Conservation (phyloP, 2,797 vertebrate species). For the Vultur gryphus region DNA sequence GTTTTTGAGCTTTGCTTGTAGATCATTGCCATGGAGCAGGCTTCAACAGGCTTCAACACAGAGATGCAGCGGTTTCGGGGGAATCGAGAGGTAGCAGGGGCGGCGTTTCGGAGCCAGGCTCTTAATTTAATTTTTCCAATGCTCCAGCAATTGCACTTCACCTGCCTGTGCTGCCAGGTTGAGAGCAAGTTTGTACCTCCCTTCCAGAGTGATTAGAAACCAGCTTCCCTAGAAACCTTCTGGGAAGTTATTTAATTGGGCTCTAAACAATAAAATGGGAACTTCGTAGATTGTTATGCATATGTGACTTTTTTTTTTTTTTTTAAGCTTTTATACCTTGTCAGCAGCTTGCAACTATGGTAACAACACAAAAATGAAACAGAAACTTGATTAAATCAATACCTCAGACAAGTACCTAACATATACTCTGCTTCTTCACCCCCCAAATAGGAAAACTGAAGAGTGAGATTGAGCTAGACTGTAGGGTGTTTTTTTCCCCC, state of each 20-base stretch:
- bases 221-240: neutral
- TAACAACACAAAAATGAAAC: slow-evolving; percentile 13
- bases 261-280: neutral
- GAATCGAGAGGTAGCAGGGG: neutral
- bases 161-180: neutral
- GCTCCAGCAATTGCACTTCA: neutral
- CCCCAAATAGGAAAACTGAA: neutral
- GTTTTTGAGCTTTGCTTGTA: neutral
- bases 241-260: neutral
- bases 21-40: neutral
- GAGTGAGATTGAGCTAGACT: neutral
- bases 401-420: slow-evolving; percentile 2
- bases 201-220: neutral
- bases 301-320: neutral
- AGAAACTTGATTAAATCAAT: slow-evolving; percentile 31
- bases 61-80: neutral
- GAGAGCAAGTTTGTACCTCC: neutral
- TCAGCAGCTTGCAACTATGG: slow-evolving; percentile 44
- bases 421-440: neutral
- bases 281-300: neutral
- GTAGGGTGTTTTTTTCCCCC: neutral
- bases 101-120: neutral
- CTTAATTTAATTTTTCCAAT: neutral
- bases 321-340: neutral
- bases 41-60: neutral